These are phyloP conservation scores for Aphis gossypii DNA, from an alignment of 1,140 invertebrate species.

Conservation along the genomic window DNA sequence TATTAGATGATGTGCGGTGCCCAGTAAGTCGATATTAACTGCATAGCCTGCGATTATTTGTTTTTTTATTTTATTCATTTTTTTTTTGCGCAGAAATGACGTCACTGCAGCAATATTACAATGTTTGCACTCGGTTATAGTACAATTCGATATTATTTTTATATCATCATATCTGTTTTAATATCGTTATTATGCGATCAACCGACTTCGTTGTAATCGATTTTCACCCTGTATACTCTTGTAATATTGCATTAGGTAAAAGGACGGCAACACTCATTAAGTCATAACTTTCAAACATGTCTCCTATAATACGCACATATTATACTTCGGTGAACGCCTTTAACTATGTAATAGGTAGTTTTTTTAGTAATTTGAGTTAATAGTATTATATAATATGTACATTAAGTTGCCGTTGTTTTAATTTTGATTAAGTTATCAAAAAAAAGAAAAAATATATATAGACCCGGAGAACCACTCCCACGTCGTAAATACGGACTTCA, in stretches of 20 bases:
- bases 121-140: no score
- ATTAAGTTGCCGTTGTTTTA: constrained; percentile 29
- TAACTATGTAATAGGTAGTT: background rate
- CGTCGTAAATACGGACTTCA: constrained; percentile 57
- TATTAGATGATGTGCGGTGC: background rate
- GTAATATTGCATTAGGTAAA: background rate
- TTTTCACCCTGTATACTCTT: no score
- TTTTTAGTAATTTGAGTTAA: no score
- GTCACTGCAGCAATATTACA: background rate
- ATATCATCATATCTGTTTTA: background rate
- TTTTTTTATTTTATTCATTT: background rate
- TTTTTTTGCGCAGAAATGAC: background rate
- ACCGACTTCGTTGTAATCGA: background rate
- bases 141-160: background rate
- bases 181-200: background rate
- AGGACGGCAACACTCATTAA: constrained; percentile 39
- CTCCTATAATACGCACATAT: background rate
- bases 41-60: background rate
- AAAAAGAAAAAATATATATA: background rate
- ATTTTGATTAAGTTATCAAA: constrained; percentile 57
- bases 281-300: background rate
- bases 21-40: background rate
- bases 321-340: background rate
- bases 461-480: constrained; percentile 46
- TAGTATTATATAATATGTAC: background rate